These are phyloP conservation scores for Mylabris sibirica DNA, from an alignment of 2,888 invertebrate genomes.

Conservation along the genomic window DNA sequence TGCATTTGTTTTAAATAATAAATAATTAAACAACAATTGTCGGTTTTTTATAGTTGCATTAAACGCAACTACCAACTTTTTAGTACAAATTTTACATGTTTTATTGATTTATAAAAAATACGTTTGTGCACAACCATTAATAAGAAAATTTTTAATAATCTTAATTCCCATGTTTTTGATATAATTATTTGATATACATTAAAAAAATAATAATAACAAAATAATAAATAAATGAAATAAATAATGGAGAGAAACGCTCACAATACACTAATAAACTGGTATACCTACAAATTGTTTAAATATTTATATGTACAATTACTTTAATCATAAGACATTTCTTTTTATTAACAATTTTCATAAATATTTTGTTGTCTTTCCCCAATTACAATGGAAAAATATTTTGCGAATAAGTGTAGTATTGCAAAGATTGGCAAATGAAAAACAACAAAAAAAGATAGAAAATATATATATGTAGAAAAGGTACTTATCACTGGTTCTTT, in stretches of 20 bases:
- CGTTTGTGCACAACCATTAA: constrained; percentile 18
- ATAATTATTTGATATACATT: neutral
- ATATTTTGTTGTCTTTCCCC: neutral
- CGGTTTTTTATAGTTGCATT: neutral
- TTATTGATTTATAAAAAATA: constrained; percentile 14
- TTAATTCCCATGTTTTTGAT: neutral
- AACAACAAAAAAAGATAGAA: no score
- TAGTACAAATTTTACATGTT: neutral
- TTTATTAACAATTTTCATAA: constrained; percentile 11
- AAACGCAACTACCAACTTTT: neutral
- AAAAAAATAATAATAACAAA: neutral
- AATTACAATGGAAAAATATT: constrained; percentile 3
- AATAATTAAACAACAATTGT: constrained; percentile 2
- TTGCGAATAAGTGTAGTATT: neutral
- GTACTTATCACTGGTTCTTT: constrained; percentile 9
- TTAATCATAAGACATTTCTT: constrained; percentile 10
- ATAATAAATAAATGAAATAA: neutral
- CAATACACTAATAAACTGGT: neutral
- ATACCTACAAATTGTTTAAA: neutral
- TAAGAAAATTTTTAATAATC: neutral
- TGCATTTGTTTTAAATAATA: neutral
- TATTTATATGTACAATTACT: neutral
- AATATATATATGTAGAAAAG: neutral
- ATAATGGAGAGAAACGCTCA: neutral
- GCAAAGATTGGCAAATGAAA: neutral